Base-by-base conservation (phyloP, 1,140 invertebrate species). In the Leptinotarsa defecta region DNA sequence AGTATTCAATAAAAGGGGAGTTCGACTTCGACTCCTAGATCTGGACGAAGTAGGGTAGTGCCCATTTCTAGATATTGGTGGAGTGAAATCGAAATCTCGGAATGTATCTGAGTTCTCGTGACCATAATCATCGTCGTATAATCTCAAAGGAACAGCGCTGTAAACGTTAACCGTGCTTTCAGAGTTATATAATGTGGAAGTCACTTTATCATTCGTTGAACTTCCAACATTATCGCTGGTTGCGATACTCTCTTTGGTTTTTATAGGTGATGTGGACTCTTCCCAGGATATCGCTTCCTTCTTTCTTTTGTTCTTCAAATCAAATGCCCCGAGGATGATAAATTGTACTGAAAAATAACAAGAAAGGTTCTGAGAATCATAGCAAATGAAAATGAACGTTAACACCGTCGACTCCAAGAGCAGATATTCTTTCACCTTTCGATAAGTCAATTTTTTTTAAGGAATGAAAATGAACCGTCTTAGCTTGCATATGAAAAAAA, bases 61-160 rank as follows among this genome's bases (percentile, higher is more conserved):
- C 11, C 78, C 79, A 74, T 71, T 80, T 77, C 80, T 78, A 2
- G 83, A 85, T n/a, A 75, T 34, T n/a, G 82, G 83, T 13, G 83
- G 82, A 17, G 83, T 84, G 15, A 82, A 78, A 34, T 69, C 17
- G 70, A 70, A 81, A 49, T 81, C 76, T 77, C 76, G 64, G 73
- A 79, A 80, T 61, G 79, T 61, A 71, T 78, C 75, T 3, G 77
- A 65, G 22, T 76, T 52, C 8, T 43, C 34, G n/a, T 81, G 74
- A 34, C 27, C n/a, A 22, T 73, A 70, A 15, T 68, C 1, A 63
- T 76, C 76, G 20, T 69, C 27, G n/a, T 73, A 15, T 15, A 19
- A 6, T 4, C 52, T 15, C n/a, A 57, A 57, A 19, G 52, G 52
- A 57, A 57, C 52, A 57, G 52, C 15, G 15, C 52, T 57, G 52